These are phyloP conservation scores for Hipposideros armiger DNA, from an alignment of 2,113 vertebrate genomes.

Conservation along the genomic window DNA sequence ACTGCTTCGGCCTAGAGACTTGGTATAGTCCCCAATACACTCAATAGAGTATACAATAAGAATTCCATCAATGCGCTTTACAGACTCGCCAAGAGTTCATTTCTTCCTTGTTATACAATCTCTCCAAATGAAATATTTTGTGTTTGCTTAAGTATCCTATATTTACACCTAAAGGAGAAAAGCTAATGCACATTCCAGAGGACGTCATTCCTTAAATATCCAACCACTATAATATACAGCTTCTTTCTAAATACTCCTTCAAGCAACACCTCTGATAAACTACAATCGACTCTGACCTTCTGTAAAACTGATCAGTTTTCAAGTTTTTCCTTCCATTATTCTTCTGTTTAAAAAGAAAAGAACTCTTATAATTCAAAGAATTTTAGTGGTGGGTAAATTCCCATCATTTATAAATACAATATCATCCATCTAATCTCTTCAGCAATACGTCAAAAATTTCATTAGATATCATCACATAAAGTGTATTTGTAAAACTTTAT, in stretches of 20 bases:
- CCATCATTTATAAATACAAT: not conserved
- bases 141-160: conserved; percentile 2
- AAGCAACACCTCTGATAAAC: not conserved
- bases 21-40: not conserved
- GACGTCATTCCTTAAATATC: not conserved
- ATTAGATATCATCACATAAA: not conserved
- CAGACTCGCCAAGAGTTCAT: not conserved
- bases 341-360: not conserved
- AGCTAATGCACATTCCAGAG: not conserved
- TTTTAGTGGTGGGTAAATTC: not conserved
- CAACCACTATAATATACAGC: not conserved
- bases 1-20: not conserved
- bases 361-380: not conserved
- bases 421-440: not conserved
- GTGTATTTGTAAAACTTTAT: not conserved
- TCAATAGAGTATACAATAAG: not conserved
- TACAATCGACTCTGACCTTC: not conserved
- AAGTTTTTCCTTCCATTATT: not conserved
- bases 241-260: conserved; percentile 25
- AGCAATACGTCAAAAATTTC: not conserved
- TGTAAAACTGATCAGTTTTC: not conserved
- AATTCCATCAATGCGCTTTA: not conserved
- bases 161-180: conserved; percentile 17
- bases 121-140: conserved; percentile 48
- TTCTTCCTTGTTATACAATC: not conserved